Evolutionary conservation across 2,888 invertebrate species (phyloP), one percentile per base, ranked within the genome.

Genomic region (Bombylius discolor): DNA sequence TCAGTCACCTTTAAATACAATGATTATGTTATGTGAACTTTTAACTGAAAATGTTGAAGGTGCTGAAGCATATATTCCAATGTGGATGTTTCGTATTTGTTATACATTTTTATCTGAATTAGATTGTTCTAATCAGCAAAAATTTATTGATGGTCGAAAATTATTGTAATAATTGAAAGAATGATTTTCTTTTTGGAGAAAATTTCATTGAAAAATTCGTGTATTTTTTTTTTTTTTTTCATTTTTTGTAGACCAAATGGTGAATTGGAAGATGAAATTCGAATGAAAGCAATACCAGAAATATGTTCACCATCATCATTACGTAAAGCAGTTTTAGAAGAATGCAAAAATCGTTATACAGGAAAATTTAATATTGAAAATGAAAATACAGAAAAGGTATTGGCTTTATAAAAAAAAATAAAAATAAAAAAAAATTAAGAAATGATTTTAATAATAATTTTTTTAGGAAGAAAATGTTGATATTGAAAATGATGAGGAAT

Each of bases 21-120:
- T 91, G 87, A 81, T 83, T 49, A 76, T 86, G 60, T 77, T 90
- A 31, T 92, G 91, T 69, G 89, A 91, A 68, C 78, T 89, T 0
- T 74, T 90, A 53, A 89, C 89, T 0, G 83, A 85, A 60, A 90
- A 91, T 66, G 86, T 89, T 0, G 90, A 90, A 57, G 91, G 91
- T 1, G 89, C 89, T 0, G 83, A 86, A 0, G 83, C 88, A 0
- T 82, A 85, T 63, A 83, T 92, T 47, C 80, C 85, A 0, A 71
- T 82, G 5, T 73, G 79, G 34, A 77, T 81, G 39, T 87, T 88
- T 64, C 71, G 81, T 51, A 74, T 74, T 45, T 77, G 84, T 69
- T 83, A 83, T 70, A 67, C 64, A 31, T 81, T 77, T 61, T 65
- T 84, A 47, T 83, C 83, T 0, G 62, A 63, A 1, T 74, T 83